Base-by-base conservation (phyloP, 2,797 vertebrate genomes). In the Fundulus diaphanus region DNA sequence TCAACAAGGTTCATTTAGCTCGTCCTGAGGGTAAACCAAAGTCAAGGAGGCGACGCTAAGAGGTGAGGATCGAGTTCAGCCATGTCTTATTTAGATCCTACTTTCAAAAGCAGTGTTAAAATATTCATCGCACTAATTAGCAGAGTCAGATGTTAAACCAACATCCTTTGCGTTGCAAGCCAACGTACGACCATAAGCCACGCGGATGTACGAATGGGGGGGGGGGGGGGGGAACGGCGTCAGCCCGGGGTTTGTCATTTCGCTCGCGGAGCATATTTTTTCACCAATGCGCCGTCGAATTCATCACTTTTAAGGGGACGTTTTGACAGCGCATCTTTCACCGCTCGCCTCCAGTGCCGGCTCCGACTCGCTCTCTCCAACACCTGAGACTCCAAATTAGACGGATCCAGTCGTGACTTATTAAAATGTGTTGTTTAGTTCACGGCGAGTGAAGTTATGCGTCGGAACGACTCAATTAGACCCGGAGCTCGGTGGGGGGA, bases 401-500 rank as follows among this genome's bases (percentile, higher is more conserved):
- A 87, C 3, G 7, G n/a, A 29, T 75, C 66, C 5, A 57, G 27
- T 27, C 37, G 56, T 22, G 44, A 81, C 85, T 87, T 73, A 88
- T 91, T 90, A 87, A 89, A 86, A 90, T 87, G 82, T 77, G n/a
- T 49, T 42, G 69, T 86, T 80, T 51, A 42, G 69, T n/a, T 75
- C 72, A 65, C 33, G 40, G 46, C 77, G 35, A 49, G 77, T 67
- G 31, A 73, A 86, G 77, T 68, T 84, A 48, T 68, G 73, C 83
- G 27, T 54, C 40, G 77, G 86, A 89, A 88, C 83, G 81, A 88
- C 85, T 88, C 86, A 87, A 87, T 90, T 89, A 92, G 85, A 86
- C 71, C 80, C 67, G 67, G 63, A 84, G 76, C 81, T 82, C 68
- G 2, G 76, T 70, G 76, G 80, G n/a, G n/a, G 85, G 81, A 88